A percentile compares a stretch with the other conserved stretches of the same genome.
Conservation (phyloP, 1,140 invertebrate species). For the Neelides sp. region DNA sequence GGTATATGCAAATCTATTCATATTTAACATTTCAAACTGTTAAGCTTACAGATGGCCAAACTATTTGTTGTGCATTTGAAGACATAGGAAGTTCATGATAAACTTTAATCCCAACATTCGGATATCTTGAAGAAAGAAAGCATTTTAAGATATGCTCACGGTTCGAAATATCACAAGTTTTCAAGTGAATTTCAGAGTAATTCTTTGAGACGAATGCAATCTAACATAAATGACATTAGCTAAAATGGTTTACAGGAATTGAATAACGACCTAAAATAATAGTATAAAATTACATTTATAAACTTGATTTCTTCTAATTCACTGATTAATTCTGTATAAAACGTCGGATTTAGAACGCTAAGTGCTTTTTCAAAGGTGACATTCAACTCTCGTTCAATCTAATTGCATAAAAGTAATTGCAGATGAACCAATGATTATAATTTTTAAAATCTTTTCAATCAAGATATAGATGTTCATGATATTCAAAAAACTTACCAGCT, state of each 20-base stretch:
- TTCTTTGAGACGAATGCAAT: conserved; percentile 8
- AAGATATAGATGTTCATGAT: no score
- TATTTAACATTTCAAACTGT: background rate
- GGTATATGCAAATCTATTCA: no score
- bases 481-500: no score
- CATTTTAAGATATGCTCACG: conserved; percentile 17
- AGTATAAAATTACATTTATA: conserved; percentile 2
- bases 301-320: conserved; percentile 6
- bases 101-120: conserved; percentile 3
- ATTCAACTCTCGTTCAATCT: no score
- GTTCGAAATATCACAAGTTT: background rate
- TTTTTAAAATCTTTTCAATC: no score
- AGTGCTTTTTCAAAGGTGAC: no score
- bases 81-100: conserved; percentile 9
- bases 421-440: no score
- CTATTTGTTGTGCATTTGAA: background rate
- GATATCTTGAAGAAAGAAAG: conserved; percentile 9
- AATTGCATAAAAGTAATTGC: no score
- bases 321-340: background rate
- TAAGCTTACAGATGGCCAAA: conserved; percentile 16
- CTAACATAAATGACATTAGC: conserved; percentile 1
- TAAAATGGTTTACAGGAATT: background rate
- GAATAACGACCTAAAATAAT: background rate
- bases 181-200: conserved; percentile 13
- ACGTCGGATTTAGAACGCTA: background rate